These are phyloP conservation scores for Bombus waltoni DNA, from an alignment of 1,140 invertebrate genomes.

Conservation along the genomic window DNA sequence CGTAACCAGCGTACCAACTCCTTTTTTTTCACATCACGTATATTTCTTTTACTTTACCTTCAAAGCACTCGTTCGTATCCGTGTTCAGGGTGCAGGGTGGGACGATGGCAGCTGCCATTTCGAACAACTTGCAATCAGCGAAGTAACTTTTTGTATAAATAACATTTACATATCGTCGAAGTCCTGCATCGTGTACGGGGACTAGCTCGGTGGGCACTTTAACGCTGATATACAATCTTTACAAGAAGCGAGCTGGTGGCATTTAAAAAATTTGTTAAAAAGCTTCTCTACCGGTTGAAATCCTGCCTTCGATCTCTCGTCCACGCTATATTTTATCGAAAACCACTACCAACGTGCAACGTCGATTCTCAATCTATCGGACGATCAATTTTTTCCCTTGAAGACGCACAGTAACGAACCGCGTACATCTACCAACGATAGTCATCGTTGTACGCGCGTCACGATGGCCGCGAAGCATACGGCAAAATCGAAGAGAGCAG, in stretches of 20 bases:
- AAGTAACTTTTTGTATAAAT: conserved; percentile 1
- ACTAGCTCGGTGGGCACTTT: too few relatives aligned
- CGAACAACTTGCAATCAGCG: conserved; percentile 2
- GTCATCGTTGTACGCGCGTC: not conserved
- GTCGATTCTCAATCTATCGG: not conserved
- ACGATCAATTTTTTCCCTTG: not conserved
- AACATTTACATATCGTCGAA: not conserved
- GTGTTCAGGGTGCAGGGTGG: not conserved
- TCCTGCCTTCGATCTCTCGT: not conserved
- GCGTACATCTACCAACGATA: not conserved
- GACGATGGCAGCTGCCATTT: not conserved
- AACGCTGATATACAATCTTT: not conserved
- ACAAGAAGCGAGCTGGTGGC: too few relatives aligned
- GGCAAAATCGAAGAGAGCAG: not conserved
- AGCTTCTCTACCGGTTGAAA: not conserved
- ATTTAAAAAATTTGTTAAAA: not conserved
- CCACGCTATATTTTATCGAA: not conserved
- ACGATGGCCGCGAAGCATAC: not conserved
- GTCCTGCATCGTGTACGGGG: too few relatives aligned
- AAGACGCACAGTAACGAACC: not conserved
- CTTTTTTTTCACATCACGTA: conserved; percentile 22
- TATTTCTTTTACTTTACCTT: conserved; percentile 35
- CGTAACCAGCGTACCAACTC: not conserved
- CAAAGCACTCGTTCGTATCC: conserved; percentile 9
- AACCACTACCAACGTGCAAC: not conserved